Evolutionary conservation across 1,140 invertebrate genomes (phyloP).

Genomic region (Saccostrea glomerata): DNA sequence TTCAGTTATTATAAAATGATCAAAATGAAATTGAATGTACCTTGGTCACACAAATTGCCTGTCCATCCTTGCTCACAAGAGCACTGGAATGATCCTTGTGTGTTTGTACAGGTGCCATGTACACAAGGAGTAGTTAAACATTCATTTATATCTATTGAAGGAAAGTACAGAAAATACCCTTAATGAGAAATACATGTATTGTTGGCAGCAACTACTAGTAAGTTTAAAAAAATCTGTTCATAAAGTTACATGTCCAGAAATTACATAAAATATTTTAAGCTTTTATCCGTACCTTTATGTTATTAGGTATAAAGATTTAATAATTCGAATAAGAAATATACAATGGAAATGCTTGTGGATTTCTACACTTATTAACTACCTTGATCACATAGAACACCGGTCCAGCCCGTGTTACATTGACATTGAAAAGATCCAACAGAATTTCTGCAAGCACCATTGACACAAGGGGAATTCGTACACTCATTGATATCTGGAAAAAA

Average conservation of each 20-base stretch:
- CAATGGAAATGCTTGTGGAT: background rate
- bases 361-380: background rate
- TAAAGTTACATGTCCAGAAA: no score
- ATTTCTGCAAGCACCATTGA: conserved; percentile 43
- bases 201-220: background rate
- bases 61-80: conserved; percentile 42
- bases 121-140: background rate
- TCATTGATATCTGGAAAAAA: conserved; percentile 47
- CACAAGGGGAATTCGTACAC: conserved; percentile 38
- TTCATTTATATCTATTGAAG: conserved; percentile 2
- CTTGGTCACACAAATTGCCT: conserved; percentile 6
- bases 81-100: conserved; percentile 49
- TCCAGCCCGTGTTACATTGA: conserved; percentile 35
- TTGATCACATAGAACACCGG: background rate
- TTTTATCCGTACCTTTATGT: no score
- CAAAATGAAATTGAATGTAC: background rate
- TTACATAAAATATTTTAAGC: no score
- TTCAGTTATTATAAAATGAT: background rate
- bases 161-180: background rate
- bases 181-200: background rate
- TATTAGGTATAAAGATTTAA: no score
- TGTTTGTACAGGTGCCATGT: conserved; percentile 38
- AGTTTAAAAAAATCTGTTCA: no score
- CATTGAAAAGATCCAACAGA: conserved; percentile 25
- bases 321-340: no score